These are phyloP conservation scores for Steinernema carpocapsae DNA, from an alignment of 2,888 invertebrate genomes.

Conservation along the genomic window DNA sequence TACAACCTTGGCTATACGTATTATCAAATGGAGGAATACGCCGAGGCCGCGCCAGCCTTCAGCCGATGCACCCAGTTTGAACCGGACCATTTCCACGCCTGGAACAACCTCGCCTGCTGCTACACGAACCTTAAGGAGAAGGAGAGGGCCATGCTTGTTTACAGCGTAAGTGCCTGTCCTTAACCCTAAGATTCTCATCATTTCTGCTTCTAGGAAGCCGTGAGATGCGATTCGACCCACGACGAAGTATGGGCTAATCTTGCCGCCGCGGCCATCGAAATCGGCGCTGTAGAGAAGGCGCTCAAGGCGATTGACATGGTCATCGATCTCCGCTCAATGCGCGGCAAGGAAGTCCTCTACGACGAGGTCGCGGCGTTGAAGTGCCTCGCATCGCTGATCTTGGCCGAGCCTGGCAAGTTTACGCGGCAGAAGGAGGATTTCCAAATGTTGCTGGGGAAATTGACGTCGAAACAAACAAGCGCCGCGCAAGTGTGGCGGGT, in stretches of 20 bases:
- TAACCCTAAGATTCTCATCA: conserved; percentile 30
- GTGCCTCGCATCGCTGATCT: background rate
- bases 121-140: conserved; percentile 87
- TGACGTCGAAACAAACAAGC: conserved; percentile 4
- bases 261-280: conserved; percentile 37
- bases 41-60: conserved; percentile 48
- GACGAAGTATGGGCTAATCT: conserved; percentile 95
- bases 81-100: conserved; percentile 83
- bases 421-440: conserved; percentile 4
- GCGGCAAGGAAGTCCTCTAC: conserved; percentile 19
- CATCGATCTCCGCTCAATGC: conserved; percentile 8
- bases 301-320: background rate
- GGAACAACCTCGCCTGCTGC: conserved; percentile 95
- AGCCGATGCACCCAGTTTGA: conserved; percentile 62
- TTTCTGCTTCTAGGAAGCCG: conserved; percentile 77
- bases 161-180: conserved; percentile 73
- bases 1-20: conserved; percentile 65
- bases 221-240: conserved; percentile 85
- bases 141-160: conserved; percentile 68
- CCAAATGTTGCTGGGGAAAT: background rate
- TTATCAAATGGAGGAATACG: conserved; percentile 63
- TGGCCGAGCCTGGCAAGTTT: background rate
- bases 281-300: background rate
- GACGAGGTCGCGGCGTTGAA: conserved; percentile 15
- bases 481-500: conserved; percentile 3